Evolutionary conservation across 1,140 invertebrate species (phyloP), one percentile per base, ranked within the genome.

Genomic region (Trichogramma pretiosum): DNA sequence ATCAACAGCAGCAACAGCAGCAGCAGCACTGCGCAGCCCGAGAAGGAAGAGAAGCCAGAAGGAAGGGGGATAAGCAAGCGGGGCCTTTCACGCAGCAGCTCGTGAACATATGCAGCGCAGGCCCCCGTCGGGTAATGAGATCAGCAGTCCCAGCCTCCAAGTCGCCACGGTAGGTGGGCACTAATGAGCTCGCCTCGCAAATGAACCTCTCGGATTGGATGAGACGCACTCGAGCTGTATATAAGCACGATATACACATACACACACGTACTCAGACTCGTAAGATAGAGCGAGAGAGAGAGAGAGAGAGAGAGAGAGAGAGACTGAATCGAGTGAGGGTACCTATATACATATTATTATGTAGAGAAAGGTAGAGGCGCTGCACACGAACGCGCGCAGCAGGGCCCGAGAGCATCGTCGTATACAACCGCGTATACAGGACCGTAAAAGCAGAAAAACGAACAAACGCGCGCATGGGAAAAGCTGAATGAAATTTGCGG

Each of bases 151-250:
- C n/a, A n/a, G n/a, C n/a, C n/a, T n/a, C n/a, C n/a, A n/a, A n/a
- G n/a, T n/a, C n/a, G n/a, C 50, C 56, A 42, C 39, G 48, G 65
- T 63, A 65, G 63, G 62, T 61, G 62, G 43, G 56, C 59, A 68
- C 66, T 69, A 69, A 71, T 70, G 67, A 70, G 56, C 57, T 53
- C n/a, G 50, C 42, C 43, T 37, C 16, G 37, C 38, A 50, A 50
- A 16, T 42, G n/a, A 40, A 24, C 13, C n/a, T n/a, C n/a, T 32
- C 4, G 13, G 14, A 23, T 24, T 17, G 34, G 39, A 41, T 47
- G 34, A 41, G 37, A 37, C 11, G 19, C n/a, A 13, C 5, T 24
- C 23, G 48, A 39, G n/a, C n/a, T n/a, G n/a, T n/a, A n/a, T n/a
- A n/a, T n/a, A n/a, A n/a, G n/a, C n/a, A n/a, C n/a, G n/a, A n/a